These are phyloP conservation scores for Palythoa heliodiscus DNA, from an alignment of 92 coral and sea anemone species.

Conservation along the genomic window DNA sequence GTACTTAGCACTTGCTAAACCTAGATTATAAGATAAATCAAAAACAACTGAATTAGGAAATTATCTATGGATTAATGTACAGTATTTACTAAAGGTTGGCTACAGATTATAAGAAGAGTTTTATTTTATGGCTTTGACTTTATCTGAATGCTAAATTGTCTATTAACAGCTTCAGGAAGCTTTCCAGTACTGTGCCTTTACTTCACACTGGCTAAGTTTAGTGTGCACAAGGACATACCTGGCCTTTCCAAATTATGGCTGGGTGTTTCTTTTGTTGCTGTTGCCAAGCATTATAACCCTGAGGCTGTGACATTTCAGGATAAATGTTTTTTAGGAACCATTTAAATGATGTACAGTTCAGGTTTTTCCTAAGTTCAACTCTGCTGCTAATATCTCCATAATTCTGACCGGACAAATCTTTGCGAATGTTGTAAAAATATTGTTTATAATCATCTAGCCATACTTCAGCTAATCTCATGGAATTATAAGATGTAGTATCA, in stretches of 20 bases:
- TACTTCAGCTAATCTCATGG: constrained; percentile 98
- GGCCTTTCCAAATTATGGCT: constrained; percentile 70
- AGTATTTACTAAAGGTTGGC: too few relatives aligned
- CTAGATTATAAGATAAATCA: too few relatives aligned
- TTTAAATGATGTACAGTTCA: constrained; percentile 83
- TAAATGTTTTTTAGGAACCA: constrained; percentile 89
- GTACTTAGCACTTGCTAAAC: too few relatives aligned
- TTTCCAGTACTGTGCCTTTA: too few relatives aligned
- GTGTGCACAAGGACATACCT: constrained; percentile 51
- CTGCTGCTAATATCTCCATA: constrained; percentile 85
- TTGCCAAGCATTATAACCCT: constrained; percentile 52
- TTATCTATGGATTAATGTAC: too few relatives aligned
- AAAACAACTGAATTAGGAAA: too few relatives aligned
- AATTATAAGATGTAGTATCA: constrained; percentile 86
- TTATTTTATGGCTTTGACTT: too few relatives aligned
- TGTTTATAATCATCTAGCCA: constrained; percentile 96
- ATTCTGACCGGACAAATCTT: constrained; percentile 61
- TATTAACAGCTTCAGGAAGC: too few relatives aligned
- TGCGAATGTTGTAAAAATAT: constrained; percentile 73
- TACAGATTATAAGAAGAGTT: too few relatives aligned
- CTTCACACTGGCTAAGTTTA: too few relatives aligned
- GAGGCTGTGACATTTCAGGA: constrained; percentile 84
- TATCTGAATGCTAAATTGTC: too few relatives aligned
- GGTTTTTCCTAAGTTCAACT: constrained; percentile 67
- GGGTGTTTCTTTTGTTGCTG: constrained; percentile 44